Evolutionary conservation across 2,888 invertebrate species (phyloP).

Genomic region (Drosophila anomelani): DNA sequence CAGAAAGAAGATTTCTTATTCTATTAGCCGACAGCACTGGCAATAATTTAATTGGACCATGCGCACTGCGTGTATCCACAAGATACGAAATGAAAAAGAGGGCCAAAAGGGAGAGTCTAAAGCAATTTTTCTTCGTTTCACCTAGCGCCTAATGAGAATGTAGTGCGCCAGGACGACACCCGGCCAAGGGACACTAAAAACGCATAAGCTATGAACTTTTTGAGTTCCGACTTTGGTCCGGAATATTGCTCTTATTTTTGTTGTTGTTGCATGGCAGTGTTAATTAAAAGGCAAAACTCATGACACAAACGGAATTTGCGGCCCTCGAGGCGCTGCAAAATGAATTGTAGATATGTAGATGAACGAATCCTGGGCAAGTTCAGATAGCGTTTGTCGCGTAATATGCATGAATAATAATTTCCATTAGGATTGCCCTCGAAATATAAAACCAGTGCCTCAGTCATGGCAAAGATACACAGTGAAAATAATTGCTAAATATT

Average conservation of each 20-base stretch:
- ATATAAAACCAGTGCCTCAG: slow-evolving; percentile 27
- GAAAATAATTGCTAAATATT: neutral
- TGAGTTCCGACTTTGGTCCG: slow-evolving; percentile 23
- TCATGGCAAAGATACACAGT: neutral
- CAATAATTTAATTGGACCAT: slow-evolving; percentile 78
- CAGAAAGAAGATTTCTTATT: slow-evolving; percentile 62
- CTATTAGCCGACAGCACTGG: slow-evolving; percentile 63
- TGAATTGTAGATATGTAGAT: slow-evolving; percentile 43
- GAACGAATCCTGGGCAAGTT: slow-evolving; percentile 30
- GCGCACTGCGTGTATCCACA: slow-evolving; percentile 66
- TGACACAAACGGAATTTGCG: slow-evolving; percentile 37
- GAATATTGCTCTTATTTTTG: slow-evolving; percentile 27
- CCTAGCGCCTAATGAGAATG: slow-evolving; percentile 69
- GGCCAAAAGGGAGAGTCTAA: slow-evolving; percentile 40
- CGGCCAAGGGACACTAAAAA: slow-evolving; percentile 47
- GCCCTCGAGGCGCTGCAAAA: slow-evolving; percentile 29
- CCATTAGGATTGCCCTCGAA: slow-evolving; percentile 51
- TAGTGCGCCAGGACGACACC: slow-evolving; percentile 55
- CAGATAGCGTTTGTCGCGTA: slow-evolving; percentile 45
- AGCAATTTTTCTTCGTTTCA: slow-evolving; percentile 69
- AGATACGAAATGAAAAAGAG: slow-evolving; percentile 43
- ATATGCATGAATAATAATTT: slow-evolving; percentile 71
- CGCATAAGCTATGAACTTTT: slow-evolving; percentile 57
- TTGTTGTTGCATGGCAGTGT: slow-evolving; percentile 19
- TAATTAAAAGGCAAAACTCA: slow-evolving; percentile 55